A percentile compares a stretch with the other conserved stretches of the same genome.
These are phyloP conservation scores for Amphipyra berbera DNA, from an alignment of 2,888 invertebrate genomes.

Conservation along the genomic window DNA sequence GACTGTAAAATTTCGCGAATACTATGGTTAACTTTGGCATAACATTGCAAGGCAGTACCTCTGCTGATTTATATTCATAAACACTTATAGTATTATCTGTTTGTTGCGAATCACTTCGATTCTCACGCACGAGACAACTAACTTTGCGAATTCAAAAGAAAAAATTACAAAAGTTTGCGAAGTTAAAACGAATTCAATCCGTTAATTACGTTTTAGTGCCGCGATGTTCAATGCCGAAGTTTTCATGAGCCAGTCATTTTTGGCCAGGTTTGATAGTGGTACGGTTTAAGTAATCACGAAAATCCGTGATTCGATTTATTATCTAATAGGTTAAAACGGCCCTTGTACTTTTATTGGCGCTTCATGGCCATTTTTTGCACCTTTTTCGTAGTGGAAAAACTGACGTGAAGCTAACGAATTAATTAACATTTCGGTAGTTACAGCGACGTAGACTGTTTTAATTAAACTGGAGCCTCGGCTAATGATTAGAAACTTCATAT, in stretches of 20 bases:
- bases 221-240: slow-evolving; percentile 50
- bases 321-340: slow-evolving; percentile 66
- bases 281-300: slow-evolving; percentile 68
- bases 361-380: slow-evolving; percentile 63
- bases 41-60: slow-evolving; percentile 63
- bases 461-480: slow-evolving; percentile 7
- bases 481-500: slow-evolving; percentile 10
- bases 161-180: slow-evolving; percentile 57
- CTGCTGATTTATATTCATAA: slow-evolving; percentile 57
- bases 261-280: slow-evolving; percentile 48
- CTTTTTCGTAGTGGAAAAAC: slow-evolving; percentile 42
- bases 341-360: slow-evolving; percentile 63
- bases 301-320: slow-evolving; percentile 72
- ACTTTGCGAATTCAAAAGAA: slow-evolving; percentile 47
- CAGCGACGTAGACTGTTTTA: no score
- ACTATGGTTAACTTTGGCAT: slow-evolving; percentile 60
- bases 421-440: slow-evolving; percentile 23
- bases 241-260: slow-evolving; percentile 56
- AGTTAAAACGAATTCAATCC: slow-evolving; percentile 53
- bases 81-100: slow-evolving; percentile 49
- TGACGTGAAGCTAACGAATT: slow-evolving; percentile 27
- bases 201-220: slow-evolving; percentile 52
- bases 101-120: slow-evolving; percentile 40
- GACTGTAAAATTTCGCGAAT: slow-evolving; percentile 70
- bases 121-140: slow-evolving; percentile 38